Evolutionary conservation across 1,140 invertebrate species (phyloP).

Genomic region (Drosophila nigrodunni): DNA sequence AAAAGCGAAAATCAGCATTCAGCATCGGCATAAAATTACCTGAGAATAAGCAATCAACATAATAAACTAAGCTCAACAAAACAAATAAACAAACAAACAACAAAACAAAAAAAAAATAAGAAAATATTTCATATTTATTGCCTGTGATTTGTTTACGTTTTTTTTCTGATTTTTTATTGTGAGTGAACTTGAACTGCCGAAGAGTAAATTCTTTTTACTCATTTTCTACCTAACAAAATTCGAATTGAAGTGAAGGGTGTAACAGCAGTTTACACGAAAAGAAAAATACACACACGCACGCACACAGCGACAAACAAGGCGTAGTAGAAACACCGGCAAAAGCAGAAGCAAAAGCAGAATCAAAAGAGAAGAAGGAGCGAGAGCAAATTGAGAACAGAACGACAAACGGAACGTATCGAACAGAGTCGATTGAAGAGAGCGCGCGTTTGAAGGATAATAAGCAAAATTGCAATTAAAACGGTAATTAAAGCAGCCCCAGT

Average conservation of each 20-base stretch:
- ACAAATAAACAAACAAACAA: constrained; percentile 18
- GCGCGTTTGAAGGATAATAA: constrained; percentile 45
- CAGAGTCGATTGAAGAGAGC: constrained; percentile 8
- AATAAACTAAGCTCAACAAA: not conserved
- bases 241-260: constrained; percentile 77
- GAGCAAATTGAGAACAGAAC: constrained; percentile 49
- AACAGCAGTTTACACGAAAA: constrained; percentile 50
- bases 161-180: constrained; percentile 71
- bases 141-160: constrained; percentile 78
- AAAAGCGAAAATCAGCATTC: constrained; percentile 31
- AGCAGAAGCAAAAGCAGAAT: constrained; percentile 3
- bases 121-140: constrained; percentile 45
- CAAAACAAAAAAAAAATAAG: constrained; percentile 21
- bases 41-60: constrained; percentile 51
- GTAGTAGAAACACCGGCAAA: constrained; percentile 53
- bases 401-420: constrained; percentile 14
- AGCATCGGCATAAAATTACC: constrained; percentile 42
- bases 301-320: constrained; percentile 26
- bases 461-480: constrained; percentile 38
- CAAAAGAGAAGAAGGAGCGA: constrained; percentile 5
- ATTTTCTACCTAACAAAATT: constrained; percentile 45
- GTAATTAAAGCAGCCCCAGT: constrained; percentile 52
- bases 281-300: constrained; percentile 17
- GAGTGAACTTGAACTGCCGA: constrained; percentile 57
- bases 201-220: constrained; percentile 32